Evolutionary conservation across 2,113 vertebrate genomes (phyloP), one percentile per base, ranked within the genome.

Genomic region (Gobio gobio): DNA sequence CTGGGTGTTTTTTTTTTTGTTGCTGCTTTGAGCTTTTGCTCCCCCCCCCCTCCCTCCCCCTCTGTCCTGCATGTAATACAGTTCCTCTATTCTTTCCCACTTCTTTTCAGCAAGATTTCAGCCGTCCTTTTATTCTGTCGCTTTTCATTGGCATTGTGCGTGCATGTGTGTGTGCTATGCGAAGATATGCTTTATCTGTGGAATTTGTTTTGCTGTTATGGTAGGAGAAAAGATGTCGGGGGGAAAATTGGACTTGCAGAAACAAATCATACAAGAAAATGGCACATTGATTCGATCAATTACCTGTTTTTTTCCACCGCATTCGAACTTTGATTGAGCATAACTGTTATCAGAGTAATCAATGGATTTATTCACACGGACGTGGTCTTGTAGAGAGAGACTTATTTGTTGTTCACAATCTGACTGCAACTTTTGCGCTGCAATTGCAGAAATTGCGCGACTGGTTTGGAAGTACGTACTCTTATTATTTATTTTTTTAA

Each of bases 41-140:
- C 47, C 22, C 43, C 40, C 36, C 47, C 47, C 70, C 51, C 24
- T 7, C 47, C 10, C 29, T 51, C 36, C 58, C 49, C 77, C 51
- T 74, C 61, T 45, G 72, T 83, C 83, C 88, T 87, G 61, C 70
- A 63, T 88, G 83, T 89, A 87, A 86, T 88, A 87, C 74, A 61
- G 88, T 91, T 85, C 81, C 20, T 86, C 78, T 51, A 85, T 92
- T 87, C 84, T 88, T 88, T 78, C 59, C 82, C 86, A 68, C 64
- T 59, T 22, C 87, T 90, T 91, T 91, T 91, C 56, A 79, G 51
- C 77, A 66, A 64, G 85, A 90, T 91, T 90, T 87, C 87, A 90
- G 88, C 90, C 90, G 59, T 85, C 81, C 85, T 90, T 91, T 92
- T 73, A 58, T 90, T 86, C 78, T 56, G 78, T 91, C 89, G 90